Base-by-base conservation (phyloP, 2,888 invertebrate species). In the Carabus problematicus region DNA sequence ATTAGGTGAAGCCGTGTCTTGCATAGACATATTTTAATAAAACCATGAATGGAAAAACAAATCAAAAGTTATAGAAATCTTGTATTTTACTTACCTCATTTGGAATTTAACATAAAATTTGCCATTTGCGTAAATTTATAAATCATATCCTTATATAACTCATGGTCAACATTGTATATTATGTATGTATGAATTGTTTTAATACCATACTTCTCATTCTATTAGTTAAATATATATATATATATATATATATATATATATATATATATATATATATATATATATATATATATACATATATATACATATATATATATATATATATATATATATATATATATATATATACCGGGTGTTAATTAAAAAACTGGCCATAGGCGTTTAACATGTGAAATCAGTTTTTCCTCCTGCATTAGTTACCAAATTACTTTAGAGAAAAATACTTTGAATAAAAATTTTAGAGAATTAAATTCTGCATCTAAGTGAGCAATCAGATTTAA, bases 321-420 rank as follows among this genome's bases (percentile, higher is more conserved):
- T 69, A 49, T 69, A 69, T 69, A 63, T 68, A 49, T 62, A 62
- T 62, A 67, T 59, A 67, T 62, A 62, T 67, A 62, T 59, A 62
- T 67, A 47, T 67, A 67, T n/a, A n/a, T n/a, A n/a, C n/a, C n/a
- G n/a, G n/a, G n/a, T n/a, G n/a, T n/a, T n/a, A n/a, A n/a, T n/a
- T n/a, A n/a, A n/a, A n/a, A n/a, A n/a, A n/a, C n/a, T n/a, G n/a
- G n/a, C n/a, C n/a, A n/a, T n/a, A n/a, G n/a, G n/a, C n/a, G n/a
- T n/a, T n/a, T n/a, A n/a, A n/a, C n/a, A n/a, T n/a, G n/a, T n/a
- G n/a, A n/a, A n/a, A n/a, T n/a, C n/a, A n/a, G n/a, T n/a, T n/a
- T n/a, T n/a, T n/a, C n/a, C n/a, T n/a, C n/a, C n/a, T n/a, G n/a
- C n/a, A n/a, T n/a, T n/a, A n/a, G n/a, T n/a, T n/a, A n/a, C n/a